A percentile compares a stretch with the other conserved stretches of the same genome.
Conservation (phyloP, 2,888 invertebrate genomes). For the Hydrotaea diabolus region DNA sequence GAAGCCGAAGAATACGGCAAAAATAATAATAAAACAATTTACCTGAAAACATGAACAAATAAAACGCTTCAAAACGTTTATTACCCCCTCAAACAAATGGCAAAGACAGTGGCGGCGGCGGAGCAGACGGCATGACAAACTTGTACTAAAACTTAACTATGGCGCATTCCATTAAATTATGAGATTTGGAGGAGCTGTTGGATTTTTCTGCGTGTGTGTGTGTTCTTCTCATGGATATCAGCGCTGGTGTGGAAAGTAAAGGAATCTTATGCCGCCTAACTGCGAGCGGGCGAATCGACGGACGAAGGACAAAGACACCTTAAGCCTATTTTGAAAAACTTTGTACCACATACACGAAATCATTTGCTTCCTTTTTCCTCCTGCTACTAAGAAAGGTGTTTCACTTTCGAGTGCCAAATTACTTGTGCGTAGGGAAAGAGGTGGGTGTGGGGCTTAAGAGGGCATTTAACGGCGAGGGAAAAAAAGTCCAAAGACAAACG, state of each 20-base stretch:
- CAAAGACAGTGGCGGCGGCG: not conserved
- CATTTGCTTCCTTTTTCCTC: not conserved
- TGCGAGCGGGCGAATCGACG: not conserved
- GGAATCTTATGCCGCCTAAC: not conserved
- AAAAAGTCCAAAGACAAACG: slow-evolving; percentile 19
- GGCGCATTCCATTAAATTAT: slow-evolving; percentile 17
- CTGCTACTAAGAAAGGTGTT: not conserved
- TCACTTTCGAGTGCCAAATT: not conserved
- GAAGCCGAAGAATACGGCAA: slow-evolving; percentile 1
- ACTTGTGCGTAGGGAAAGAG: not conserved
- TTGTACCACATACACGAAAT: slow-evolving; percentile 32
- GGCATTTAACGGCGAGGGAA: not conserved
- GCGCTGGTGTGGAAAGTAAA: not conserved
- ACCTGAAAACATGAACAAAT: slow-evolving; percentile 47
- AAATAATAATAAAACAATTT: slow-evolving; percentile 60
- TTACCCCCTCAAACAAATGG: slow-evolving; percentile 43
- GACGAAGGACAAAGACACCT: not conserved
- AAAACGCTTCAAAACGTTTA: slow-evolving; percentile 59
- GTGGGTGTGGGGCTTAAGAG: not conserved
- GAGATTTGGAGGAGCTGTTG: slow-evolving; percentile 18
- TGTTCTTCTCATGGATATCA: too few relatives aligned
- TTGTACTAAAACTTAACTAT: slow-evolving; percentile 8
- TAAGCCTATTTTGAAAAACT: slow-evolving; percentile 37
- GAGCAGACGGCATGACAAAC: slow-evolving; percentile 33
- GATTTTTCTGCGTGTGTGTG: too few relatives aligned